These are phyloP conservation scores for Lepidocyrtoides sp. DNA, from an alignment of 2,888 invertebrate species.

Conservation along the genomic window DNA sequence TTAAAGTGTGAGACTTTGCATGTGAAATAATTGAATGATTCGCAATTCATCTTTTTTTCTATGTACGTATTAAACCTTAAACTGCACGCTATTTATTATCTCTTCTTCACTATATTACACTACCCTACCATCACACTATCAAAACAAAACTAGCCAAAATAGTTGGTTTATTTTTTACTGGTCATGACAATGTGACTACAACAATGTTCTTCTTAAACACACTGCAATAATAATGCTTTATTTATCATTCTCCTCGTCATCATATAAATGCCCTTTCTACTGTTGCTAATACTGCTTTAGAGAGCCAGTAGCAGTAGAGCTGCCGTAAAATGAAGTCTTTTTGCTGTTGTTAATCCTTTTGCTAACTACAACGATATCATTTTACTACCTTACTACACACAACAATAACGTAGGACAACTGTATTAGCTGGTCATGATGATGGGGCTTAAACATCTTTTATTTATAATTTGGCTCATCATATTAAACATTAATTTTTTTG, in stretches of 20 bases:
- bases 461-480: constrained; percentile 31
- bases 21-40: constrained; percentile 86
- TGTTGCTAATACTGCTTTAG: neutral
- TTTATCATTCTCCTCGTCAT: neutral
- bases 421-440: constrained; percentile 3
- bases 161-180: constrained; percentile 54
- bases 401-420: neutral
- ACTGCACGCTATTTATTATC: constrained; percentile 77
- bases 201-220: constrained; percentile 81
- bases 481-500: neutral
- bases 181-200: constrained; percentile 85
- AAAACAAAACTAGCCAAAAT: constrained; percentile 3
- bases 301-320: neutral
- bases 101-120: neutral
- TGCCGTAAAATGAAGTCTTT: neutral
- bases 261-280: neutral
- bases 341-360: constrained; percentile 46
- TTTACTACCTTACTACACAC: constrained; percentile 17
- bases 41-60: constrained; percentile 84
- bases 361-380: constrained; percentile 27
- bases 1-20: constrained; percentile 85
- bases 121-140: constrained; percentile 24
- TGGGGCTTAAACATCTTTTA: constrained; percentile 25
- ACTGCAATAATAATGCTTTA: constrained; percentile 47
- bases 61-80: constrained; percentile 51